A percentile compares a stretch with the other conserved stretches of the same genome.
These are phyloP conservation scores for Calypte anna DNA, from an alignment of 2,113 vertebrate genomes.

Conservation along the genomic window DNA sequence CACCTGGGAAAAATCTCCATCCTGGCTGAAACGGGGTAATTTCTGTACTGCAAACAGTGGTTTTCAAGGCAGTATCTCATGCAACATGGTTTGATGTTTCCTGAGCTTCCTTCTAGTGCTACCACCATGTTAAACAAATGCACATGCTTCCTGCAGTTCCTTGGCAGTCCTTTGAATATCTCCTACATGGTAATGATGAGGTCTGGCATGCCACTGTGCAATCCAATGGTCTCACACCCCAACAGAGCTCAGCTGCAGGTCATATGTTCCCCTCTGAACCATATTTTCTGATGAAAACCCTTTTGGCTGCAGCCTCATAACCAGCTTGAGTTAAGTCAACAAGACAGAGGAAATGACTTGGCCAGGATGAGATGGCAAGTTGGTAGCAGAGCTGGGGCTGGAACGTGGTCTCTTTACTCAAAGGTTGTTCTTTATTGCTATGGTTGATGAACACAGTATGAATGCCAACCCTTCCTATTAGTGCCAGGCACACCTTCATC, in stretches of 20 bases:
- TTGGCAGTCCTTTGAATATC: conserved; percentile 29
- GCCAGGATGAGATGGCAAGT: neutral
- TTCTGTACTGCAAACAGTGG: neutral
- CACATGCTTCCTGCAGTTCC: conserved; percentile 66
- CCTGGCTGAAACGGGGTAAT: neutral
- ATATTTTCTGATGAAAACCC: conserved; percentile 63
- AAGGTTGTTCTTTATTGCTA: neutral
- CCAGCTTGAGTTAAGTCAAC: conserved; percentile 53
- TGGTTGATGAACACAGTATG: neutral
- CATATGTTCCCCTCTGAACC: conserved; percentile 69
- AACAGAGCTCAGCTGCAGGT: conserved; percentile 69
- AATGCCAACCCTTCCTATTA: neutral
- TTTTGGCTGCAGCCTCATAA: conserved; percentile 44
- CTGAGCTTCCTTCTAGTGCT: conserved; percentile 22
- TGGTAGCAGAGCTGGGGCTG: neutral
- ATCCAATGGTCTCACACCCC: conserved; percentile 72
- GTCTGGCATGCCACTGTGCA: conserved; percentile 66
- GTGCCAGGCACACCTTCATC: neutral
- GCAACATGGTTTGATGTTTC: neutral
- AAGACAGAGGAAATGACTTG: neutral
- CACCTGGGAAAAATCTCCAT: neutral
- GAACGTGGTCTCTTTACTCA: neutral
- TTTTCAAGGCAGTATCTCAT: neutral
- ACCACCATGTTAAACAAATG: conserved; percentile 55
- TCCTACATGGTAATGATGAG: conserved; percentile 55